Conservation (phyloP, 2,888 invertebrate species). For the Napeogenes sylphis region DNA sequence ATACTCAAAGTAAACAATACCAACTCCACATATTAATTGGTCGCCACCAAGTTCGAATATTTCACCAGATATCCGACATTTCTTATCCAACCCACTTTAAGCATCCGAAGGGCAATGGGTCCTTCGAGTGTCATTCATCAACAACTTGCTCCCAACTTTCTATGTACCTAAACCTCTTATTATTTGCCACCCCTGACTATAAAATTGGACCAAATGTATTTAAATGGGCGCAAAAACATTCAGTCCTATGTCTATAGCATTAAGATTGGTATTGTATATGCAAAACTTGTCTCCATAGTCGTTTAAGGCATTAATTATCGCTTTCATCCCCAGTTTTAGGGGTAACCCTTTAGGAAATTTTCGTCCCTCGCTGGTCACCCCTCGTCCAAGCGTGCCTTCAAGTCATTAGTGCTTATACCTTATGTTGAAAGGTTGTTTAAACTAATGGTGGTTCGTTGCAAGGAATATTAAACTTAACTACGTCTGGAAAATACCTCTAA, state of each 20-base stretch:
- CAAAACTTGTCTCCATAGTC: conserved; percentile 48
- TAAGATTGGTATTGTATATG: conserved; percentile 39
- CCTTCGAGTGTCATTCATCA: conserved; percentile 77
- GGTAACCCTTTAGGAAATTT: conserved; percentile 75
- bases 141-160: conserved; percentile 69
- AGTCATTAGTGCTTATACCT: conserved; percentile 68
- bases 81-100: conserved; percentile 75
- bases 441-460: conserved; percentile 37
- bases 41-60: conserved; percentile 52
- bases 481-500: too few species aligned
- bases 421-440: conserved; percentile 64
- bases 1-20: conserved; percentile 36
- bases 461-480: too few species aligned
- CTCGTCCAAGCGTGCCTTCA: conserved; percentile 60
- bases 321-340: conserved; percentile 65
- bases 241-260: conserved; percentile 29
- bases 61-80: conserved; percentile 73
- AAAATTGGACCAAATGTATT: conserved; percentile 70
- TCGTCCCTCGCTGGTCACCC: conserved; percentile 74
- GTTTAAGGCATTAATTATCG: conserved; percentile 74
- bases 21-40: conserved; percentile 58
- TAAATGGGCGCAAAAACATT: conserved; percentile 29
- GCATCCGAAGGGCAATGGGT: conserved; percentile 77
- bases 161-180: conserved; percentile 72
- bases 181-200: conserved; percentile 73